Percentiles rank a stretch among this genome's conserved stretches.
Evolutionary conservation across 2,888 invertebrate species (phyloP).

Genomic region (Torymus tubicola): DNA sequence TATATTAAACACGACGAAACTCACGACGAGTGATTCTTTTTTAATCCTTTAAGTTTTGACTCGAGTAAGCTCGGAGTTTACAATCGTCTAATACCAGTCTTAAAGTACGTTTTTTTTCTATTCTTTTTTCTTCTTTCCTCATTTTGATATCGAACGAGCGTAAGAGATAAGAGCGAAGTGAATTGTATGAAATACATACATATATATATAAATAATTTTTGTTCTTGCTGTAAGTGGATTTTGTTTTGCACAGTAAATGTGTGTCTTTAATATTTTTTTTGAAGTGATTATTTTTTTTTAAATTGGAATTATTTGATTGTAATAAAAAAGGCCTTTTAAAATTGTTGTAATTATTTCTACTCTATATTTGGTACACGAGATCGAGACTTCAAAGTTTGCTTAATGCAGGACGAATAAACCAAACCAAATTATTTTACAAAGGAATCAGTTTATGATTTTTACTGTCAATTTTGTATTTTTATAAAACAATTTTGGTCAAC

Average conservation of each 20-base stretch:
- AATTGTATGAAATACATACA: slow-evolving; percentile 42
- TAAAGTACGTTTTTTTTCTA: slow-evolving; percentile 10
- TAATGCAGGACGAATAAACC: slow-evolving; percentile 7
- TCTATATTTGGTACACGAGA: slow-evolving; percentile 10
- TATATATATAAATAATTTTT: slow-evolving; percentile 40
- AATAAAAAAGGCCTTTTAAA: slow-evolving; percentile 52
- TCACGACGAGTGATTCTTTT: slow-evolving; percentile 46
- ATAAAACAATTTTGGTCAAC: slow-evolving; percentile 42
- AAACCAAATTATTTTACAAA: neutral
- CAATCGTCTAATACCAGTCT: slow-evolving; percentile 26
- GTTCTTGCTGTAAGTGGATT: slow-evolving; percentile 48
- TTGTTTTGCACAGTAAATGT: slow-evolving; percentile 38
- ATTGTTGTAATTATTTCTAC: slow-evolving; percentile 37
- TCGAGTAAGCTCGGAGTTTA: slow-evolving; percentile 32
- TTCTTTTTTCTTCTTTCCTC: slow-evolving; percentile 23
- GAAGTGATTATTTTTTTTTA: slow-evolving; percentile 41
- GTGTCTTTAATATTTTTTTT: slow-evolving; percentile 41
- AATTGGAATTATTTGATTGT: slow-evolving; percentile 41
- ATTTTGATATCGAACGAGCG: slow-evolving; percentile 25
- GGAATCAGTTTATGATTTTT: slow-evolving; percentile 41
- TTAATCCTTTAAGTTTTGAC: slow-evolving; percentile 41
- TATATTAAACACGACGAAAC: slow-evolving; percentile 49
- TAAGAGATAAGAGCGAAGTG: slow-evolving; percentile 37
- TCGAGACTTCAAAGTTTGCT: slow-evolving; percentile 15
- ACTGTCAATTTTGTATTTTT: slow-evolving; percentile 53